Evolutionary conservation across 2,888 invertebrate species (phyloP).

Genomic region (Oscheius onirici): DNA sequence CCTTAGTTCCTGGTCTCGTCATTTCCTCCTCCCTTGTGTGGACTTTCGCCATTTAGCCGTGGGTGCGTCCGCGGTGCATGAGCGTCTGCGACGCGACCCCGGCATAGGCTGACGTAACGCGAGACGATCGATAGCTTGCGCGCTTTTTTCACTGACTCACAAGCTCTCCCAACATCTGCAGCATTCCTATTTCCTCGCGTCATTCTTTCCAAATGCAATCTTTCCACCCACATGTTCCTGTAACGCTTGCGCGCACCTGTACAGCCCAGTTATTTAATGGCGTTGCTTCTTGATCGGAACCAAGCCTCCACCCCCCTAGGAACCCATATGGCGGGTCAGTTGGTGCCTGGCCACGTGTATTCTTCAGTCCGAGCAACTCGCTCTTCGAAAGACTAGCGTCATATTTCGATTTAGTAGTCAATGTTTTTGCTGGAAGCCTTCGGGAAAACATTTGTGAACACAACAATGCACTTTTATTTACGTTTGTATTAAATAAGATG

Average conservation of each 20-base stretch:
- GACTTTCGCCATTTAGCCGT: background rate
- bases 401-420: no score
- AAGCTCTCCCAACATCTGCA: slow-evolving; percentile 6
- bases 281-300: background rate
- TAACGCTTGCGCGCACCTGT: background rate
- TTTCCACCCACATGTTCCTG: background rate
- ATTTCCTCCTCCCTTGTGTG: background rate
- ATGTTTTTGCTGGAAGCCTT: no score
- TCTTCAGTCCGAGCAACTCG: background rate
- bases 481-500: no score
- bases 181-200: background rate
- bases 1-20: no score
- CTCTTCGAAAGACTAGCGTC: background rate
- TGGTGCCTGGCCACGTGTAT: slow-evolving; percentile 22
- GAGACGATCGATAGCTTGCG: slow-evolving; percentile 20
- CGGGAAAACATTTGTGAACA: no score
- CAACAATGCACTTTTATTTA: no score
- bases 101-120: slow-evolving; percentile 23
- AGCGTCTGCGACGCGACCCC: slow-evolving; percentile 11
- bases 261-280: background rate
- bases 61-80: slow-evolving; percentile 18
- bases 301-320: background rate
- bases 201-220: slow-evolving; percentile 6
- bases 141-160: slow-evolving; percentile 29
- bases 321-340: slow-evolving; percentile 3